Evolutionary conservation across 1,140 invertebrate genomes (phyloP).

Genomic region (Drosophila burlai): DNA sequence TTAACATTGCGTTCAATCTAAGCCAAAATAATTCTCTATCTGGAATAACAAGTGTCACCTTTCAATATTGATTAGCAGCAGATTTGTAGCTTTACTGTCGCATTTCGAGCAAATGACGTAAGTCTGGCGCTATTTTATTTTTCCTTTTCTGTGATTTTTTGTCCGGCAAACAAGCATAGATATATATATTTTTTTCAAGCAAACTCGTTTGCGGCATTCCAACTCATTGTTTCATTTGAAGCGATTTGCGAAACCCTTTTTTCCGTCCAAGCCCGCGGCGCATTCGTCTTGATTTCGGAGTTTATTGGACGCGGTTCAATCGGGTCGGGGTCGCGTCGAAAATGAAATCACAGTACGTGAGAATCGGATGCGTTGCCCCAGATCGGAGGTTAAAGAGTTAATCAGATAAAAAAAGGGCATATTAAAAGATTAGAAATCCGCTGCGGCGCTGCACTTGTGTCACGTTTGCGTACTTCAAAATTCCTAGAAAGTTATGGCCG

Average conservation of each 20-base stretch:
- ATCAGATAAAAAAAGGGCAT: conserved; percentile 54
- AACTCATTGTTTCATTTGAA: conserved; percentile 58
- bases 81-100: conserved; percentile 24
- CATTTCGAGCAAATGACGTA: conserved; percentile 64
- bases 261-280: conserved; percentile 37
- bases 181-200: conserved; percentile 6
- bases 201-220: conserved; percentile 65
- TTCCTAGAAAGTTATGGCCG: conserved; percentile 72
- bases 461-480: conserved; percentile 71
- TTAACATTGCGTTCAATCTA: not conserved
- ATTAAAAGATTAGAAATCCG: conserved; percentile 75
- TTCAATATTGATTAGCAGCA: conserved; percentile 15
- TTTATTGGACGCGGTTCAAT: conserved; percentile 47
- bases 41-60: conserved; percentile 30
- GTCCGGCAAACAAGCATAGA: conserved; percentile 8
- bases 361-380: conserved; percentile 46
- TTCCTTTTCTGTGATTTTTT: conserved; percentile 15
- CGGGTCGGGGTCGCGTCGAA: conserved; percentile 61
- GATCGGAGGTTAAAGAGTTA: conserved; percentile 27
- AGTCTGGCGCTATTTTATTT: conserved; percentile 27
- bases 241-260: conserved; percentile 60
- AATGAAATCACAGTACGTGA: conserved; percentile 72
- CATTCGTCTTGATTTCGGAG: conserved; percentile 11
- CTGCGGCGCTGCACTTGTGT: conserved; percentile 42
- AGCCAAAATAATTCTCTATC: conserved; percentile 2